phyloP scores from a whole-genome alignment of 1,140 invertebrate species.

The Acromyrmex echinatior region DNA sequence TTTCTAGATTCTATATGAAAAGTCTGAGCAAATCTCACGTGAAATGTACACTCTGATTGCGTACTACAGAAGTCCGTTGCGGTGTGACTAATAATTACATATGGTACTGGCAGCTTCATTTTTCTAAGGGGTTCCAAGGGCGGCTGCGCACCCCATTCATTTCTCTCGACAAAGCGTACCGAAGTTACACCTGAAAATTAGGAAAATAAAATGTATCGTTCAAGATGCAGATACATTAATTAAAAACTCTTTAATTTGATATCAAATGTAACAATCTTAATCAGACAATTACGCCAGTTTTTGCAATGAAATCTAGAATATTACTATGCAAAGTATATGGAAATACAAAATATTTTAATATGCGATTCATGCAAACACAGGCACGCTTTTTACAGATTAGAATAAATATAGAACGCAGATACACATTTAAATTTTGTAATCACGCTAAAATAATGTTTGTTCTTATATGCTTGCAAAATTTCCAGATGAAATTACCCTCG shows the following conservation, averaged over 20 bases:
- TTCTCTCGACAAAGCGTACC: conserved; percentile 87
- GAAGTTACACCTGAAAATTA: conserved; percentile 66
- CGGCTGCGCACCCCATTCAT: conserved; percentile 89
- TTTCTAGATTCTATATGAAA: conserved; percentile 91
- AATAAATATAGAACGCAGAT: neutral
- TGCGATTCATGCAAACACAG: neutral
- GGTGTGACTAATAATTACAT: conserved; percentile 93
- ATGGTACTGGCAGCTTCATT: conserved; percentile 89
- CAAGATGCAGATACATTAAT: neutral
- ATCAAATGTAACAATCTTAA: neutral
- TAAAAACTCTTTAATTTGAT: conserved; percentile 2
- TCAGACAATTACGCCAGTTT: neutral
- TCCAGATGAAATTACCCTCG: conserved; percentile 61
- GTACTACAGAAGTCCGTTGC: conserved; percentile 87
- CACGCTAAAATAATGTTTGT: neutral
- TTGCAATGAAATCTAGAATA: neutral
- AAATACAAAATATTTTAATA: conserved; percentile 15
- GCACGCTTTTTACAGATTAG: neutral
- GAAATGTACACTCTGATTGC: conserved; percentile 85
- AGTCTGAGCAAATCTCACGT: conserved; percentile 89
- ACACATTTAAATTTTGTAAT: conserved; percentile 29
- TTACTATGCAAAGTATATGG: neutral
- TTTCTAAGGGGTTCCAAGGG: conserved; percentile 83
- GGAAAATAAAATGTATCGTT: neutral
- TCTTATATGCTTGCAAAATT: neutral